These are phyloP conservation scores for Lerema accius DNA, from an alignment of 1,140 invertebrate species.

Conservation along the genomic window DNA sequence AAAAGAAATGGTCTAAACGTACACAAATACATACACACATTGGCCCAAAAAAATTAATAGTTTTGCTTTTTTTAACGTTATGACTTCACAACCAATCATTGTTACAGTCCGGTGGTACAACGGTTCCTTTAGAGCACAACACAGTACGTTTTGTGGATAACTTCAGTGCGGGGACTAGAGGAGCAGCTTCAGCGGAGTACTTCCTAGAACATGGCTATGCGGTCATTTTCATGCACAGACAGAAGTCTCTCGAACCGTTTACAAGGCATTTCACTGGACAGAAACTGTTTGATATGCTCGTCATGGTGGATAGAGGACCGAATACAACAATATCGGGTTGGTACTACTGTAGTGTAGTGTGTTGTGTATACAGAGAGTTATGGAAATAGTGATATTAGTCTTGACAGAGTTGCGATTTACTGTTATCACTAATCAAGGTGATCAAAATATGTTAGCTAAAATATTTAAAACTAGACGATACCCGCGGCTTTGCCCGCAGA, in stretches of 20 bases:
- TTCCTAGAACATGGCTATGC: constrained; percentile 93
- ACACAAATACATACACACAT: no score
- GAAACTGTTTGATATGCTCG: constrained; percentile 92
- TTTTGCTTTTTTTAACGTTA: no score
- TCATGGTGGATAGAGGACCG: constrained; percentile 84
- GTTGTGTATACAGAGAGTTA: no score
- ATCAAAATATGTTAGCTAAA: no score
- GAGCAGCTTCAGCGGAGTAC: constrained; percentile 97
- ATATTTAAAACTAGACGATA: no score
- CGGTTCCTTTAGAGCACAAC: constrained; percentile 97
- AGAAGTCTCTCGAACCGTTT: constrained; percentile 95
- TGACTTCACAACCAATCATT: not conserved
- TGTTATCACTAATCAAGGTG: no score
- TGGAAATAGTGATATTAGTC: no score
- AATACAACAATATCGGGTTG: constrained; percentile 84
- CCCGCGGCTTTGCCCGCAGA: no score
- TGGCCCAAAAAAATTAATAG: no score
- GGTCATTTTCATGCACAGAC: constrained; percentile 91
- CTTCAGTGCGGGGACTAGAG: constrained; percentile 97
- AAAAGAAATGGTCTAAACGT: no score
- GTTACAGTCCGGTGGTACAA: constrained; percentile 96
- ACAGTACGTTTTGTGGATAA: constrained; percentile 99
- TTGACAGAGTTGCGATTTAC: no score
- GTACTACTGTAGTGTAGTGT: not conserved
- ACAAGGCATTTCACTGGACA: constrained; percentile 91